Percentiles rank a stretch among this genome's conserved stretches.
Evolutionary conservation across 2,113 vertebrate genomes (phyloP).

Genomic region (Caranx melampygus): DNA sequence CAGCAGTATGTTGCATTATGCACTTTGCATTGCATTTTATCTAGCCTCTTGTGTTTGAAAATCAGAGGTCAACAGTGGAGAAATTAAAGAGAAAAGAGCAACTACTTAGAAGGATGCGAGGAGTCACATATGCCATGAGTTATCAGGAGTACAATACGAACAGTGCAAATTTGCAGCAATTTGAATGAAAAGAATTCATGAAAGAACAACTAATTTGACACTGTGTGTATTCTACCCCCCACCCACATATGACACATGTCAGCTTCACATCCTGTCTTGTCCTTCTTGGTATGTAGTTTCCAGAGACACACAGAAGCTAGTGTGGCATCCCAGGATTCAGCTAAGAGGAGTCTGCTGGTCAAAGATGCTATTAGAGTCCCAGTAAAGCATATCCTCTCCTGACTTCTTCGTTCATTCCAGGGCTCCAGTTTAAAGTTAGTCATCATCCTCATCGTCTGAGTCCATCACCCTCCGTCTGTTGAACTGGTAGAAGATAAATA

Average conservation of each 20-base stretch:
- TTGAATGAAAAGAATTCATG: slow-evolving; percentile 2
- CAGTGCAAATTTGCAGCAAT: slow-evolving; percentile 33
- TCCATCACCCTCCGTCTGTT: slow-evolving; percentile 97
- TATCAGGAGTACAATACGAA: slow-evolving; percentile 42
- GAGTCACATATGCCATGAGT: slow-evolving; percentile 32
- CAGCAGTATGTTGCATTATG: slow-evolving; percentile 10
- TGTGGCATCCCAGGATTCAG: slow-evolving; percentile 47
- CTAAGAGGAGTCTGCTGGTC: slow-evolving; percentile 30
- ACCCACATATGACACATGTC: slow-evolving; percentile 22
- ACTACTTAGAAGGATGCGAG: slow-evolving; percentile 25
- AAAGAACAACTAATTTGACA: slow-evolving; percentile 38
- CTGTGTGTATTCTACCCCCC: slow-evolving; percentile 24
- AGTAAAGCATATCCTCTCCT: slow-evolving; percentile 42
- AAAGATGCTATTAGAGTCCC: slow-evolving; percentile 54
- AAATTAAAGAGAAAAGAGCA: slow-evolving; percentile 27
- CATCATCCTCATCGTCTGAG: slow-evolving; percentile 95
- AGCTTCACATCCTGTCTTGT: slow-evolving; percentile 45
- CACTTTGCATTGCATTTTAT: slow-evolving; percentile 36
- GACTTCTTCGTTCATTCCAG: slow-evolving; percentile 28
- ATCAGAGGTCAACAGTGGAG: slow-evolving; percentile 30
- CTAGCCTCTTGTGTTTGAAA: slow-evolving; percentile 35
- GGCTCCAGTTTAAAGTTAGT: slow-evolving; percentile 55
- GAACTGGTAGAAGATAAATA: slow-evolving; percentile 84
- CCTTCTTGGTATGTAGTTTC: slow-evolving; percentile 45
- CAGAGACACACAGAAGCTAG: slow-evolving; percentile 50